Base-by-base conservation (phyloP, 1,140 invertebrate genomes). In the Macrosteles quadrilineatus region DNA sequence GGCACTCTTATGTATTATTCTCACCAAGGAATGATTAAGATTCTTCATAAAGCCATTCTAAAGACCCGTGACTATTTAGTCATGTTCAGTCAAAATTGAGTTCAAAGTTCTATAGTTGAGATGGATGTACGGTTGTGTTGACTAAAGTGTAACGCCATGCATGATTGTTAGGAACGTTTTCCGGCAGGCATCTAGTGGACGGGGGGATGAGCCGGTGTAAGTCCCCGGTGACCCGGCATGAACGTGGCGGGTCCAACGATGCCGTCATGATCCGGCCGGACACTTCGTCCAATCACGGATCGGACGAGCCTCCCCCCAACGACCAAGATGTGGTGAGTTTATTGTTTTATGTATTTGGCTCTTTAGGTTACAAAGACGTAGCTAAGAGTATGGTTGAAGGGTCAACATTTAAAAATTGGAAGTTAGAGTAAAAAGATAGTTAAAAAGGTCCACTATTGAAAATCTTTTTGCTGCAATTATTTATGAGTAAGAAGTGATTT, bases 121-220 rank as follows among this genome's bases (percentile, higher is more conserved):
- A n/a, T n/a, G n/a, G n/a, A n/a, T n/a, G n/a, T n/a, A n/a, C n/a
- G n/a, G n/a, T n/a, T n/a, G n/a, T n/a, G n/a, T 30, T 6, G 30
- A 21, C 14, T 21, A n/a, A 12, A 21, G 25, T 59, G 55, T 59
- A 59, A 59, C 27, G 6, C 55, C 27, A 25, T 59, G 55, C 9
- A 59, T 21, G 12, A 50, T 50, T 59, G 27, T 6, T 59, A 27
- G 55, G 55, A 14, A 59, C 47, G n/a, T 50, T 59, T 59, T 59
- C 27, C 25, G 55, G 55, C 36, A 71, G 70, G 47, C 40, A 27
- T 21, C 31, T 67, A 31, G 69, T 68, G 30, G 75, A 75, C 45
- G 72, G 67, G 32, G 68, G 72, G 2, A 76, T 76, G 74, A 76
- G 68, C 36, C 72, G 75, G 62, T 76, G 75, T 69, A 76, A 76